Evolutionary conservation across 2,888 invertebrate species (phyloP).

Genomic region (Glomeris marginata): DNA sequence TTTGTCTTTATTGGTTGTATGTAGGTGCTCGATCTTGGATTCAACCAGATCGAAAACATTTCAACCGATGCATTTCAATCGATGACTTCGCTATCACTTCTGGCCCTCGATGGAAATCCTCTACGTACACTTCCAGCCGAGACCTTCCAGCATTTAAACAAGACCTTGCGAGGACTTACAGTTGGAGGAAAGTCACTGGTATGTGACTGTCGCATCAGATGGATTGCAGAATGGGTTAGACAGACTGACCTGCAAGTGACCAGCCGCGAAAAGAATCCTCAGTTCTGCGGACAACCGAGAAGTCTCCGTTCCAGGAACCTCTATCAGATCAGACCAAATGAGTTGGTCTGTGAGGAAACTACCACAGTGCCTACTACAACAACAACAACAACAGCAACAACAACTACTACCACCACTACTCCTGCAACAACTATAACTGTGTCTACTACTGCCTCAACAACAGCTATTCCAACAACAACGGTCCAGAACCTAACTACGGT

Average conservation of each 20-base stretch:
- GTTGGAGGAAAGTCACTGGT: slow-evolving; percentile 72
- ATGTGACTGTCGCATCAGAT: slow-evolving; percentile 72
- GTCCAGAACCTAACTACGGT: slow-evolving; percentile 1
- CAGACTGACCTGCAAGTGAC: slow-evolving; percentile 79
- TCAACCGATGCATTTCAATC: slow-evolving; percentile 63
- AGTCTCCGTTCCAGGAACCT: slow-evolving; percentile 66
- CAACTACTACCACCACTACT: not conserved
- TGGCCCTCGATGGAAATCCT: slow-evolving; percentile 84
- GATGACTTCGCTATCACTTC: slow-evolving; percentile 66
- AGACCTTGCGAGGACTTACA: slow-evolving; percentile 67
- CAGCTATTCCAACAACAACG: not conserved
- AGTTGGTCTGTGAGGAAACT: slow-evolving; percentile 17
- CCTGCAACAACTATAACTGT: not conserved
- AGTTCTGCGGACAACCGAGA: slow-evolving; percentile 75
- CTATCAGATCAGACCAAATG: slow-evolving; percentile 70
- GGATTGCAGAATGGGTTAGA: slow-evolving; percentile 83
- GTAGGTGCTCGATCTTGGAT: slow-evolving; percentile 75
- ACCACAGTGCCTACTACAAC: slow-evolving; percentile 7
- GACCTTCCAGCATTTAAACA: slow-evolving; percentile 61
- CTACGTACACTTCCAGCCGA: slow-evolving; percentile 64
- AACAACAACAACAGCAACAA: not conserved
- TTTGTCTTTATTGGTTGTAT: not conserved
- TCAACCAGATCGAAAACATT: slow-evolving; percentile 68
- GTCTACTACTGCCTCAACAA: not conserved
- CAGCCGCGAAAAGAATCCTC: slow-evolving; percentile 77